Conservation (phyloP, 2,113 vertebrate genomes). For the Aegithalos caudatus region DNA sequence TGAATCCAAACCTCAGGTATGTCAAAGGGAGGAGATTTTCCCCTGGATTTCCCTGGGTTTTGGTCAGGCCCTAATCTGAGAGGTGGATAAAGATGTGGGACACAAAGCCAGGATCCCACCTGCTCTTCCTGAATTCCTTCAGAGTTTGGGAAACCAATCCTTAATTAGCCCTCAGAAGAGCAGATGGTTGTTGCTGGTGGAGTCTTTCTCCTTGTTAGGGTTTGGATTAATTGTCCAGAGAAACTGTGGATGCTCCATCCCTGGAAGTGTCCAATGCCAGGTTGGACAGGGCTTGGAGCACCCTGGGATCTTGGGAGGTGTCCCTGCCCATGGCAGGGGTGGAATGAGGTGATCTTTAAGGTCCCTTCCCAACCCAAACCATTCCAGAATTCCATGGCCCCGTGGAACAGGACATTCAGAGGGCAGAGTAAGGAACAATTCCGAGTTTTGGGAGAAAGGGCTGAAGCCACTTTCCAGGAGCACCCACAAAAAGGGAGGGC, state of each 20-base stretch:
- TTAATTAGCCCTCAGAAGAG: neutral
- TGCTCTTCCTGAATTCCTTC: neutral
- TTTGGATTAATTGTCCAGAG: neutral
- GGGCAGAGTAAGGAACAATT: neutral
- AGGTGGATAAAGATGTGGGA: neutral
- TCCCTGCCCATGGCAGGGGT: neutral
- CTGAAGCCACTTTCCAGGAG: neutral
- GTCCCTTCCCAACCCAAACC: neutral
- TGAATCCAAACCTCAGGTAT: neutral
- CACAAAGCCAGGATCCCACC: neutral
- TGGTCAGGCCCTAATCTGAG: too few relatives aligned
- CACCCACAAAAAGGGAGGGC: neutral
- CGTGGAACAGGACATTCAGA: neutral
- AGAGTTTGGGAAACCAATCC: neutral
- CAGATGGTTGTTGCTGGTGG: neutral
- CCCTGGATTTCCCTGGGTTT: neutral
- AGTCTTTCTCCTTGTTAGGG: neutral
- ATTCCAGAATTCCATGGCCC: neutral
- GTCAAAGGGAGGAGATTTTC: neutral
- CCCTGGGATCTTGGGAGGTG: fast-evolving
- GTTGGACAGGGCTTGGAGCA: neutral
- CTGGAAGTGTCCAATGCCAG: neutral
- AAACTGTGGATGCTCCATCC: neutral
- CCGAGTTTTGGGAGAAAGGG: neutral
- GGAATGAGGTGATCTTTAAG: neutral